Evolutionary conservation across 1,140 invertebrate genomes (phyloP).

Genomic region (Scaptomyza graminum): DNA sequence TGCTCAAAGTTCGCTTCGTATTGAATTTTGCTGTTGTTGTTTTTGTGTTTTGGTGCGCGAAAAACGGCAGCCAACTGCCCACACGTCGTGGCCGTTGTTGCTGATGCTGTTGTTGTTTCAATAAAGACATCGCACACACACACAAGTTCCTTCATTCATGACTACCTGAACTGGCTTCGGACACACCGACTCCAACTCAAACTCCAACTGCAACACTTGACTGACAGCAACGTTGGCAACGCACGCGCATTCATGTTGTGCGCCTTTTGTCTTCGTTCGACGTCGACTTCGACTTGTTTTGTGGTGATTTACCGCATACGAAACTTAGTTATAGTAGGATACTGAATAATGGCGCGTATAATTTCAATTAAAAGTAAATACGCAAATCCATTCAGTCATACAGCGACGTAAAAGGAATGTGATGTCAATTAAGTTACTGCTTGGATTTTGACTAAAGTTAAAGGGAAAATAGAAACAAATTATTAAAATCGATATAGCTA

Average conservation of each 20-base stretch:
- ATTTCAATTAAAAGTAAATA: no score
- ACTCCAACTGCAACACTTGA: not conserved
- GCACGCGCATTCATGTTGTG: slow-evolving; percentile 33
- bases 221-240: slow-evolving; percentile 17
- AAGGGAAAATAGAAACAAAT: no score
- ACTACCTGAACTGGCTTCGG: slow-evolving; percentile 26
- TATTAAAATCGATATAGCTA: no score
- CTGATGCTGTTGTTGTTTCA: slow-evolving; percentile 33
- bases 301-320: slow-evolving; percentile 17
- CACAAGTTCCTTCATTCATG: slow-evolving; percentile 45
- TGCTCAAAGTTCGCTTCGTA: slow-evolving; percentile 55
- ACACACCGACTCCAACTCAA: not conserved
- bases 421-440: no score
- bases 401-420: no score
- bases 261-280: slow-evolving; percentile 1
- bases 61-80: slow-evolving; percentile 78
- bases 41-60: slow-evolving; percentile 53
- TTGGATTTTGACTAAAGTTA: no score
- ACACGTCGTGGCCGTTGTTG: slow-evolving; percentile 50
- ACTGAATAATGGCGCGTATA: no score
- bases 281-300: not conserved
- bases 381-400: no score
- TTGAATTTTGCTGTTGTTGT: slow-evolving; percentile 16
- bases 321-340: not conserved
- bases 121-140: slow-evolving; percentile 42